Base-by-base conservation (phyloP, 92 coral and sea anemone species). In the Palythoa heliodiscus region DNA sequence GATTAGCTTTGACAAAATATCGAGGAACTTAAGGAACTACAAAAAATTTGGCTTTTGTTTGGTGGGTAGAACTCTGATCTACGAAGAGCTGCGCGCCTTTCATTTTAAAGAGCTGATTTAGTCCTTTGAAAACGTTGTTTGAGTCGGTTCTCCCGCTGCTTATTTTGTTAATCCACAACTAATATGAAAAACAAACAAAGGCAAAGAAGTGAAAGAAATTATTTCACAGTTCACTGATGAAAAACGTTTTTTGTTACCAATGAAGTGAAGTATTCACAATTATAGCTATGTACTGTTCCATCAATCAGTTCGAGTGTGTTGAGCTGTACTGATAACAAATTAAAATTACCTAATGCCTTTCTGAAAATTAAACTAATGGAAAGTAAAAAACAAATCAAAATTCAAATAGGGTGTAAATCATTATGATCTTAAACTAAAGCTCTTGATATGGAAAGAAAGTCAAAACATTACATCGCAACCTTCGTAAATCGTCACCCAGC, bases 161-260 rank as follows among this genome's bases (percentile, higher is more conserved):
- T 55, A 25, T 55, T 17, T 76, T 57, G 24, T 15, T 76, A 52
- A 76, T 53, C 81, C 67, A 14, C 43, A 15, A 19, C 48, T 76
- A 53, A 76, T 53, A 11, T 76, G 40, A 22, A 76, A 76, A 54
- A 22, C 25, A 76, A 76, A 76, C 81, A 52, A 25, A 25, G 5
- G 4, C 14, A 22, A 25, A 76, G 23, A 35, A 25, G 14, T 74
- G 78, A 48, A 74, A 74, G 39, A 74, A 74, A 74, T 52, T 19
- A 11, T 14, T 74, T 53, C 16, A 24, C 7, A 19, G 38, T 74
- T 53, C 16, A 24, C 7, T 48, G 38, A 47, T n/a, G n/a, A 52
- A 76, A 53, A 76, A 10, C 16, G 25, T 29, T 7, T 24, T 54
- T 76, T 16, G 43, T 76, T 23, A 19, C 81, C 20, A 7, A 7